Evolutionary conservation across 2,797 vertebrate species (phyloP).

Genomic region (Eremophila alpestris): DNA sequence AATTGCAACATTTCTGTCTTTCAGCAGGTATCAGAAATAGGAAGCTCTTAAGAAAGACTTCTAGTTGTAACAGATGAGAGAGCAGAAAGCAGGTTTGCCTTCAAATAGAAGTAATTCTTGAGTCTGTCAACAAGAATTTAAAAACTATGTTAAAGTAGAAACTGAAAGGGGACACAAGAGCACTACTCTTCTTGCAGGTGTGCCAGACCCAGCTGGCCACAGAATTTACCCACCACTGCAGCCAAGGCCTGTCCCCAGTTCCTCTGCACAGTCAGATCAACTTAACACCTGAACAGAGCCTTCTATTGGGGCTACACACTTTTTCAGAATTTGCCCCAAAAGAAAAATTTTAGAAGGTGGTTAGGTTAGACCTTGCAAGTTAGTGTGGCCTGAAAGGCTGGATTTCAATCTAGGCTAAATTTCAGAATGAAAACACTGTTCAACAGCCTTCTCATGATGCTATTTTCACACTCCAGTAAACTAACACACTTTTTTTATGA

Average conservation of each 20-base stretch:
- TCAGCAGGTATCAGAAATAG: neutral
- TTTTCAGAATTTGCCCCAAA: neutral
- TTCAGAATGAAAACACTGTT: neutral
- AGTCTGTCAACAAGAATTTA: neutral
- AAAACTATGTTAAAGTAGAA: neutral
- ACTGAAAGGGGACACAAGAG: neutral
- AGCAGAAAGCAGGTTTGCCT: neutral
- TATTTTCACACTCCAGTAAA: constrained; percentile 17
- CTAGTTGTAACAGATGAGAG: neutral
- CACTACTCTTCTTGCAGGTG: neutral
- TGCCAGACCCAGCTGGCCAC: neutral
- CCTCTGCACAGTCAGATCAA: neutral
- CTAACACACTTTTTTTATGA: neutral
- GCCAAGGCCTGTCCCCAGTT: neutral
- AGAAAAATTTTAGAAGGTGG: neutral
- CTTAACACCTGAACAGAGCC: neutral
- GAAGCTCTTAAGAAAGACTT: neutral
- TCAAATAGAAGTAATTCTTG: neutral
- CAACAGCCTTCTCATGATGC: neutral
- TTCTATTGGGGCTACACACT: neutral
- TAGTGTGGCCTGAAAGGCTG: neutral
- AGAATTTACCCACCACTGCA: neutral
- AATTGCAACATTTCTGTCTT: neutral
- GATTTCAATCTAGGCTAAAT: constrained; percentile 1
- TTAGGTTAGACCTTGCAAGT: neutral